Percentiles rank a stretch among this genome's conserved stretches.
Conservation (phyloP, 2,888 invertebrate genomes). For the Busseola fusca region DNA sequence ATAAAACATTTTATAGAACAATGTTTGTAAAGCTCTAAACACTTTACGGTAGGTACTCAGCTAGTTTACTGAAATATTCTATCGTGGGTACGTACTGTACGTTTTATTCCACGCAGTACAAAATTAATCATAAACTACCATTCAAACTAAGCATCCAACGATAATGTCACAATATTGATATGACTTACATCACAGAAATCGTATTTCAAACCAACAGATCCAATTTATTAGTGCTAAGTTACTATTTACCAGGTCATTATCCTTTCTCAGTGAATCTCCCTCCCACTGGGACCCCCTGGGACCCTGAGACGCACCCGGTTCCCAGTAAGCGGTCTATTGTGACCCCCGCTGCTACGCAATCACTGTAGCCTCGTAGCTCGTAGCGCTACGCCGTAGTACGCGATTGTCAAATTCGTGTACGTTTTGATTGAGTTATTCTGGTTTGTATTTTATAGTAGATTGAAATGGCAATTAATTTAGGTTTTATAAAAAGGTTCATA, state of each 20-base stretch:
- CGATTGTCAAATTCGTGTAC: constrained; percentile 11
- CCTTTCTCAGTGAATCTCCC: constrained; percentile 34
- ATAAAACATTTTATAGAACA: background rate
- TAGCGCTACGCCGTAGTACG: constrained; percentile 47
- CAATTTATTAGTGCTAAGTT: constrained; percentile 47
- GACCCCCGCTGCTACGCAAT: constrained; percentile 55
- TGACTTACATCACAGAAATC: constrained; percentile 12
- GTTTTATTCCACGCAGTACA: background rate
- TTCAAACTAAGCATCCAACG: background rate
- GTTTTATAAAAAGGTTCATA: background rate
- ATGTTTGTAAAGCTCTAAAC: background rate
- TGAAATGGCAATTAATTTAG: background rate
- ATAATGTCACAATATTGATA: constrained; percentile 16
- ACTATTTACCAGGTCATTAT: constrained; percentile 48
- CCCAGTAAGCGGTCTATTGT: constrained; percentile 40
- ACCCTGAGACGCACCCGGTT: background rate
- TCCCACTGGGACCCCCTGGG: constrained; percentile 32
- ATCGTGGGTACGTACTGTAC: background rate
- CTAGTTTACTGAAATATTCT: background rate
- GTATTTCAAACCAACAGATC: constrained; percentile 23
- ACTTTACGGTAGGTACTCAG: background rate
- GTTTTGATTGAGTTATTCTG: constrained; percentile 20
- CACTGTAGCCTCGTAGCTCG: constrained; percentile 40
- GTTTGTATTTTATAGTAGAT: constrained; percentile 24
- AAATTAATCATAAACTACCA: background rate